phyloP scores from a whole-genome alignment of 2,888 invertebrate genomes.

The Ennomos quercinarius region DNA sequence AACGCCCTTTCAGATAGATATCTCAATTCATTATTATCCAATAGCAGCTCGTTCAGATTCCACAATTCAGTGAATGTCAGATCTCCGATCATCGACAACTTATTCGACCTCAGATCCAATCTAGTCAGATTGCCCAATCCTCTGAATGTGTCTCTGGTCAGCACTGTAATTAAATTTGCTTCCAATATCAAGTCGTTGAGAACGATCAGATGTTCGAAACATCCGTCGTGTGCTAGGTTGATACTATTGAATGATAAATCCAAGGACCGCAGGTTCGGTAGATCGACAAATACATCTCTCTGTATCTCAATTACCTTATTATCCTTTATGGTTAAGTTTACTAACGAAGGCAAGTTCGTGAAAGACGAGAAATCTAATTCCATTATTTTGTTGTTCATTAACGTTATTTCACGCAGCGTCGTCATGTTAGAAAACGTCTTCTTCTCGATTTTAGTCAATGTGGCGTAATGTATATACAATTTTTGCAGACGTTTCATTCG shows the following conservation, averaged over 20 bases:
- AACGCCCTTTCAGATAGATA: conserved; percentile 92
- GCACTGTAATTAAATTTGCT: conserved; percentile 89
- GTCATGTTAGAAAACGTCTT: conserved; percentile 91
- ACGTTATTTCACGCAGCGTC: conserved; percentile 88
- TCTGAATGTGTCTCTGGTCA: conserved; percentile 91
- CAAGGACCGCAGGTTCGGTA: conserved; percentile 90
- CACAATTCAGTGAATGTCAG: conserved; percentile 92
- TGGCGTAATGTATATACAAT: conserved; percentile 90
- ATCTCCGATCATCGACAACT: conserved; percentile 91
- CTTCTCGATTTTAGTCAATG: conserved; percentile 88
- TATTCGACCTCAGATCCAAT: conserved; percentile 91
- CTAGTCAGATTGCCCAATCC: conserved; percentile 90
- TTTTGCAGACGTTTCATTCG: conserved; percentile 88
- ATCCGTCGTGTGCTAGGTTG: conserved; percentile 93
- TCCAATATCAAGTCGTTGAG: conserved; percentile 93
- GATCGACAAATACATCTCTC: conserved; percentile 90
- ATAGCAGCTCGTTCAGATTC: conserved; percentile 88
- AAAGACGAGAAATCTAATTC: conserved; percentile 89
- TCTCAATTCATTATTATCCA: conserved; percentile 90
- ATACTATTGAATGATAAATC: conserved; percentile 95
- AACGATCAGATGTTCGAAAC: conserved; percentile 90
- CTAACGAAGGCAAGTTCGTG: conserved; percentile 89
- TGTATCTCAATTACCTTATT: conserved; percentile 92
- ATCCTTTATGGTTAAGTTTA: conserved; percentile 90
- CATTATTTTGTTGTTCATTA: conserved; percentile 90